Conservation (phyloP, 2,113 vertebrate species). For the Chamaea fasciata region DNA sequence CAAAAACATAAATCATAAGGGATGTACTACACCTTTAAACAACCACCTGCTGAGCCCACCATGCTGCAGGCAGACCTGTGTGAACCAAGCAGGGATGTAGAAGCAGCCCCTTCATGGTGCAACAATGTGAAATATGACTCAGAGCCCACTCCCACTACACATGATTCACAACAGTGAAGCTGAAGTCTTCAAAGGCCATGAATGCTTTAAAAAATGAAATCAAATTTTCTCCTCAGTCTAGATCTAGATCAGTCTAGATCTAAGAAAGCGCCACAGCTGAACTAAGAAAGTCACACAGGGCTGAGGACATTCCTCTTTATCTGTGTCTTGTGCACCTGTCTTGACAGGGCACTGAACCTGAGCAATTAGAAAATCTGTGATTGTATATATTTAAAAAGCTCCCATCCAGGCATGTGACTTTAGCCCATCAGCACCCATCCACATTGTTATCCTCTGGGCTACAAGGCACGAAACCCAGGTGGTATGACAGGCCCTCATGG, state of each 20-base stretch:
- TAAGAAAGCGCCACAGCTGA: background rate
- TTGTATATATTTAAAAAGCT: background rate
- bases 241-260: background rate
- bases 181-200: background rate
- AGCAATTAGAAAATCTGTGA: background rate
- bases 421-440: background rate
- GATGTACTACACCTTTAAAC: accelerated
- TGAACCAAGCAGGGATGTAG: background rate
- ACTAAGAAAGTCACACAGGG: background rate
- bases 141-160: background rate
- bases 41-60: background rate
- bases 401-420: background rate
- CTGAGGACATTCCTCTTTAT: background rate
- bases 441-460: background rate
- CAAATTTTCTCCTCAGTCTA: background rate
- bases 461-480: background rate
- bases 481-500: background rate
- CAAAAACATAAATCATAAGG: background rate
- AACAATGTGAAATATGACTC: background rate
- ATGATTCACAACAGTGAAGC: accelerated
- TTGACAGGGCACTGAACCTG: background rate
- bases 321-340: background rate
- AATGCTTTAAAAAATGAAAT: background rate
- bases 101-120: background rate
- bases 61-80: background rate